Percentiles rank a stretch among this genome's conserved stretches.
phyloP scores from a whole-genome alignment of 2,113 vertebrate species.

The Nanorana parkeri region DNA sequence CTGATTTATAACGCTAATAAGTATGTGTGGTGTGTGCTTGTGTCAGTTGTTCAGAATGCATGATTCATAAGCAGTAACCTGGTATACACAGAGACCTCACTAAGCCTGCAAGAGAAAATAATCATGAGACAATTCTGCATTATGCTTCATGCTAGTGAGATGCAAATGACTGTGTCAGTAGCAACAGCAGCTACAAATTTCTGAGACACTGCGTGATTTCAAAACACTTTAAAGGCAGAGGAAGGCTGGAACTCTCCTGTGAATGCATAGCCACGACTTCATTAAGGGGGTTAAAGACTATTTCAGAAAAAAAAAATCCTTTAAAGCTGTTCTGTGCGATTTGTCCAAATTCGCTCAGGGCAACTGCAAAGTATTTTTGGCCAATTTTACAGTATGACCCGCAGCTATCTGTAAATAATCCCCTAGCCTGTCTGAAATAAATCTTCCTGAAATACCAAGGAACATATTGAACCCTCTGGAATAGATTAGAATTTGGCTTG shows the following conservation, averaged over 20 bases:
- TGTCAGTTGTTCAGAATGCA: slow-evolving; percentile 61
- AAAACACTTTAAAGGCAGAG: slow-evolving; percentile 15
- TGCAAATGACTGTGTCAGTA: slow-evolving; percentile 42
- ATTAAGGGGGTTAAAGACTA: slow-evolving; percentile 39
- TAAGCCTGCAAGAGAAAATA: slow-evolving; percentile 57
- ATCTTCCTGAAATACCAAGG: slow-evolving; percentile 50
- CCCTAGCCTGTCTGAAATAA: slow-evolving; percentile 51
- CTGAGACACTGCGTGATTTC: slow-evolving; percentile 33
- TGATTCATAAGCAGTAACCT: slow-evolving; percentile 57
- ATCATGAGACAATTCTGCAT: slow-evolving; percentile 59
- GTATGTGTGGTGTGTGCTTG: slow-evolving; percentile 64
- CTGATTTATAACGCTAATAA: slow-evolving; percentile 74
- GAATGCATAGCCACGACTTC: background rate
- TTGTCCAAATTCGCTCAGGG: slow-evolving; percentile 52
- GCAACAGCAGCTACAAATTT: slow-evolving; percentile 45
- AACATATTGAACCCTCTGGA: slow-evolving; percentile 56
- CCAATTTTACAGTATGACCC: slow-evolving; percentile 54
- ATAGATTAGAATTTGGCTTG: slow-evolving; percentile 56
- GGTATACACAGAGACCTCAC: slow-evolving; percentile 61
- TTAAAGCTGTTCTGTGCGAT: slow-evolving; percentile 26
- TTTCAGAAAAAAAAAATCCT: slow-evolving; percentile 9
- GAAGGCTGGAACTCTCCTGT: background rate
- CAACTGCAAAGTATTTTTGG: slow-evolving; percentile 49
- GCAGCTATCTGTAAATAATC: slow-evolving; percentile 57
- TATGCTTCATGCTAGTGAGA: background rate